These are phyloP conservation scores for Eriosoma lanigerum DNA, from an alignment of 1,140 invertebrate species.

Conservation along the genomic window DNA sequence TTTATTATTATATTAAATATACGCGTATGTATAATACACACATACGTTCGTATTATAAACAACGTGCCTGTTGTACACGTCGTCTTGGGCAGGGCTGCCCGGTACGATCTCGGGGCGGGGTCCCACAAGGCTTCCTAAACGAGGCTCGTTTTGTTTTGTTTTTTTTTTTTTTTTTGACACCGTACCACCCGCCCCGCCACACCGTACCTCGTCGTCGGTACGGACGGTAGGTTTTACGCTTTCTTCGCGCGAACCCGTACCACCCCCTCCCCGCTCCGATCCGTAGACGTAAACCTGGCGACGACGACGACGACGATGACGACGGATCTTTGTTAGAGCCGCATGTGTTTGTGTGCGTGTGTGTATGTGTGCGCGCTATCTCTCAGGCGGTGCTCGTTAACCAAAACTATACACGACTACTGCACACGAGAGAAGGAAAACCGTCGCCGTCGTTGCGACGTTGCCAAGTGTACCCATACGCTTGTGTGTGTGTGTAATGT, in stretches of 20 bases:
- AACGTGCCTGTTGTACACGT: slow-evolving; percentile 6
- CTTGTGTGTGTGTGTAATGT: neutral
- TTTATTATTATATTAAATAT: neutral
- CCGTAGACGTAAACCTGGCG: slow-evolving; percentile 14
- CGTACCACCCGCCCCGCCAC: slow-evolving; percentile 5
- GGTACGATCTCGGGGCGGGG: slow-evolving; percentile 35
- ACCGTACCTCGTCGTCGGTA: neutral
- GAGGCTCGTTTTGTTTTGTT: slow-evolving; percentile 52
- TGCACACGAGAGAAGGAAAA: slow-evolving; percentile 16
- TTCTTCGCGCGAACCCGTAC: slow-evolving; percentile 30
- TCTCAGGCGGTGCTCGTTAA: slow-evolving; percentile 49
- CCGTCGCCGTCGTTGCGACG: slow-evolving; percentile 32
- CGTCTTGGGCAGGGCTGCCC: slow-evolving; percentile 38
- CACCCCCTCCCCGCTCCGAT: neutral
- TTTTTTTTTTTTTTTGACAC: slow-evolving; percentile 51
- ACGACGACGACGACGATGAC: slow-evolving; percentile 31
- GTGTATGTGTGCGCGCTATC: neutral
- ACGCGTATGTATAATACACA: neutral
- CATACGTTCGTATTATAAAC: slow-evolving; percentile 14
- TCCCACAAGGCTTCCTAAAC: slow-evolving; percentile 46
- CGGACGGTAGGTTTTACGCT: slow-evolving; percentile 34
- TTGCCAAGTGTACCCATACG: slow-evolving; percentile 11
- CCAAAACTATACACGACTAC: slow-evolving; percentile 51
- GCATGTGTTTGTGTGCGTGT: neutral
- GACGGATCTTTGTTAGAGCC: slow-evolving; percentile 43